Evolutionary conservation across 2,888 invertebrate genomes (phyloP), one percentile per base, ranked within the genome.

Genomic region (Sialis fuliginosa): DNA sequence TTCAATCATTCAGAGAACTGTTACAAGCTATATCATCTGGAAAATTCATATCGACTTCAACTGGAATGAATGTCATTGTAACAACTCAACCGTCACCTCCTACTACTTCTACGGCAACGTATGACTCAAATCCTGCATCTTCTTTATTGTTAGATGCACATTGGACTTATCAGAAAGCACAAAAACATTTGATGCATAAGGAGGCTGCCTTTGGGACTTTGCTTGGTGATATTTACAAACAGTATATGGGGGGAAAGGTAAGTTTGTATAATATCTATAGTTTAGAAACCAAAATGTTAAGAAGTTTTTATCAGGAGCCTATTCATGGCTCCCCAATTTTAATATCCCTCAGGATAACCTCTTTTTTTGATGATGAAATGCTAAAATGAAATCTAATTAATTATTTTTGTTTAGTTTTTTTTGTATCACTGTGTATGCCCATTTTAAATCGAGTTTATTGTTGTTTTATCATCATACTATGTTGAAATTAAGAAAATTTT

Each of bases 211-310:
- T 85, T 52, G 70, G 73, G 2, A 70, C 74, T 44, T 66, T 86
- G 49, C 61, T 87, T 1, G 66, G 75, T 4, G 86, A 87, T 42
- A 76, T 77, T 3, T 87, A 82, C 56, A 81, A 78, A 58, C 67
- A 76, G 39, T 74, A 77, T 33, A 71, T 69, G 37, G 68, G 72
- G 30, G 72, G 74, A 44, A 75, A 75, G 55, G 72, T 75, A 40
- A 51, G 46, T 22, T 22, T 22, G 4, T 22, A 22, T 22, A 22
- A 22, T 22, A 22, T 22, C 22, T 22, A 22, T 22, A 22, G 2
- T 22, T 22, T 22, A 22, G 22, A 22, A 22, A 22, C 4, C 22
- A 22, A 22, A 2, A 2, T 22, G 22, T 22, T 4, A 22, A 22
- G 22, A 22, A 22, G 22, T 22, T 22, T 4, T 22, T 4, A 22